phyloP scores from a whole-genome alignment of 2,888 invertebrate species.

The Trichopria drosophilae region DNA sequence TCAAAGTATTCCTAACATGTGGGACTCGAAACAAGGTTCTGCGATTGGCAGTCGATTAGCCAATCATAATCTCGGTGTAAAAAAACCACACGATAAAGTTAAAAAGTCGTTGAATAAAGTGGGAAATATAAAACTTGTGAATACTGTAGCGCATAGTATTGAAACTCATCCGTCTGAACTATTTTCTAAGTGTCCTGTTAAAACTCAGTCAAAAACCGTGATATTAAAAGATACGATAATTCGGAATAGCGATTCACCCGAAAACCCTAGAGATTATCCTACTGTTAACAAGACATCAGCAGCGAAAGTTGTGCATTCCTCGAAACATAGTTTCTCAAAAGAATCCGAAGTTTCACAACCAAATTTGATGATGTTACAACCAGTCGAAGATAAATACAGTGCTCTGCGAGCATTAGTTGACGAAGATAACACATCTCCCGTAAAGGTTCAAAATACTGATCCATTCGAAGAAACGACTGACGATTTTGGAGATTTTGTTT shows the following conservation, averaged over 20 bases:
- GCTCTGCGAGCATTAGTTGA: constrained; percentile 57
- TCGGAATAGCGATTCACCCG: constrained; percentile 45
- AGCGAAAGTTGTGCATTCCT: constrained; percentile 10
- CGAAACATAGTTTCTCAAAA: no score
- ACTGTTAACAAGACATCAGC: constrained; percentile 23
- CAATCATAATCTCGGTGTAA: constrained; percentile 58
- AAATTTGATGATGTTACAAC: constrained; percentile 54
- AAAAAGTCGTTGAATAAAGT: constrained; percentile 41
- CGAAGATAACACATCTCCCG: constrained; percentile 33
- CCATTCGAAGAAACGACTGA: constrained; percentile 43
- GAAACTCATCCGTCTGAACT: constrained; percentile 40
- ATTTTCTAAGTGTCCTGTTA: constrained; percentile 55
- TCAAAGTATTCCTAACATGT: constrained; percentile 43
- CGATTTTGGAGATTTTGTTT: constrained; percentile 60
- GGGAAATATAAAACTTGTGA: constrained; percentile 9
- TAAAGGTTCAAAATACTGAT: no score
- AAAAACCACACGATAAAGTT: constrained; percentile 49
- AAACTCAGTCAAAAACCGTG: constrained; percentile 53
- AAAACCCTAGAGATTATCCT: constrained; percentile 19
- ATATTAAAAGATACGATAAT: constrained; percentile 56
- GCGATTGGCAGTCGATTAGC: constrained; percentile 59
- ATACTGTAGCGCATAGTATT: constrained; percentile 22
- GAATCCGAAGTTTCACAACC: constrained; percentile 33
- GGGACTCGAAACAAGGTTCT: constrained; percentile 53
- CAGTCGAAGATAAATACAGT: constrained; percentile 58